Evolutionary conservation across 2,888 invertebrate genomes (phyloP).

Genomic region (Rhagonycha fulva): DNA sequence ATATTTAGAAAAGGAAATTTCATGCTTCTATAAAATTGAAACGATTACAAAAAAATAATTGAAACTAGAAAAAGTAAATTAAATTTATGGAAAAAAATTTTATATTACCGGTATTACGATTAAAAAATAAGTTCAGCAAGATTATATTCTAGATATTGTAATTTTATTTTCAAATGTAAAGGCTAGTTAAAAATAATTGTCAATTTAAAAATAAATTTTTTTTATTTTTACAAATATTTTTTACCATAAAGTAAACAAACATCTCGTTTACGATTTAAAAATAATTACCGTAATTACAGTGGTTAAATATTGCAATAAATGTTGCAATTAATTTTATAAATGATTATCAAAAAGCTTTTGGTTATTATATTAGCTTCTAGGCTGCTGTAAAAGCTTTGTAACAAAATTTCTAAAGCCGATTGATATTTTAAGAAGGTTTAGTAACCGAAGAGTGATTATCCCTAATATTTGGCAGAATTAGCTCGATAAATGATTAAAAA

Average conservation of each 20-base stretch:
- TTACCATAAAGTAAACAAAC: not conserved
- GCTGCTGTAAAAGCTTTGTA: not conserved
- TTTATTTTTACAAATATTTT: not conserved
- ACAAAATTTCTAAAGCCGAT: not conserved
- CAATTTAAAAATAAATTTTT: not conserved
- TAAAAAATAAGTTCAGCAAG: too few species aligned
- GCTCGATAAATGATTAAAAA: not conserved
- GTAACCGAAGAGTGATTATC: not conserved
- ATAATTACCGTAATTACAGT: not conserved
- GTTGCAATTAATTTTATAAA: not conserved
- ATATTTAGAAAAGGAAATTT: too few species aligned
- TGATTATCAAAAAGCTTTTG: not conserved
- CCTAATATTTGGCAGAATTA: not conserved
- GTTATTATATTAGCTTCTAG: not conserved
- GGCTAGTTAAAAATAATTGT: not conserved
- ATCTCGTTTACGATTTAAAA: not conserved
- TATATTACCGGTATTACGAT: too few species aligned
- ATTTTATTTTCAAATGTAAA: too few species aligned
- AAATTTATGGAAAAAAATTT: too few species aligned
- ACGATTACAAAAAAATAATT: too few species aligned
- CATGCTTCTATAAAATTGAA: too few species aligned
- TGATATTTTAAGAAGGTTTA: not conserved
- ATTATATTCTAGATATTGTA: too few species aligned
- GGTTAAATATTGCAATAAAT: not conserved
- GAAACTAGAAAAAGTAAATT: too few species aligned